These are phyloP conservation scores for Parazoanthus atlanticus DNA, from an alignment of 92 coral and sea anemone species.

Conservation along the genomic window DNA sequence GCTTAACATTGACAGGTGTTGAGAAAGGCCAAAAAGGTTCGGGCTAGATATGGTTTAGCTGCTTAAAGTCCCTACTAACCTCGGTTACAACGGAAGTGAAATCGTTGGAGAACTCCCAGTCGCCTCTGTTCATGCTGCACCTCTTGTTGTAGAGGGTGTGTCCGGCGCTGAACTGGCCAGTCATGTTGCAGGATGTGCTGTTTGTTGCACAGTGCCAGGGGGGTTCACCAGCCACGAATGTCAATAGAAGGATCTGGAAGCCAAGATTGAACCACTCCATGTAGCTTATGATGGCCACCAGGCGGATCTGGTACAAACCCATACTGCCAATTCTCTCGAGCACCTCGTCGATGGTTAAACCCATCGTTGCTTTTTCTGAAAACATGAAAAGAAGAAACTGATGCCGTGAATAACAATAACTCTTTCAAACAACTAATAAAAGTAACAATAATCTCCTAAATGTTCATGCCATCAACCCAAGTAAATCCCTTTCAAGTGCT, in stretches of 20 bases:
- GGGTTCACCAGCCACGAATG: constrained; percentile 76
- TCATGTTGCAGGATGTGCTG: constrained; percentile 63
- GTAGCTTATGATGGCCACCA: constrained; percentile 60
- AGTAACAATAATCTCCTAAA: too few species aligned
- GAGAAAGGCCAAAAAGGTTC: too few species aligned
- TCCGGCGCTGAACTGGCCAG: constrained; percentile 44
- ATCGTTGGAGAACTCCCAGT: constrained; percentile 69
- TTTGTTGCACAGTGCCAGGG: constrained; percentile 78
- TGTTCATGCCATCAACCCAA: too few species aligned
- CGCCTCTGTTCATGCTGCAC: constrained; percentile 65
- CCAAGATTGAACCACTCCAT: constrained; percentile 65
- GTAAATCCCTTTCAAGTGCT: too few species aligned
- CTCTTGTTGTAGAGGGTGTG: constrained; percentile 58
- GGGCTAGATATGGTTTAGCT: too few species aligned
- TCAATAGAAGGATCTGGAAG: constrained; percentile 66
- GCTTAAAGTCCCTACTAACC: constrained; percentile 34
- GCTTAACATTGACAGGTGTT: too few species aligned
- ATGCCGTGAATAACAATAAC: too few species aligned
- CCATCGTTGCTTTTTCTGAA: constrained; percentile 7
- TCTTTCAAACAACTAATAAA: too few species aligned
- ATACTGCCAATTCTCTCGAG: constrained; percentile 78
- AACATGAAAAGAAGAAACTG: too few species aligned
- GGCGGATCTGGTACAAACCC: constrained; percentile 64
- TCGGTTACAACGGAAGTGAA: constrained; percentile 74
- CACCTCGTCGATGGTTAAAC: constrained; percentile 70